Evolutionary conservation across 1,140 invertebrate species (phyloP).

Genomic region (Ectropis grisescens): DNA sequence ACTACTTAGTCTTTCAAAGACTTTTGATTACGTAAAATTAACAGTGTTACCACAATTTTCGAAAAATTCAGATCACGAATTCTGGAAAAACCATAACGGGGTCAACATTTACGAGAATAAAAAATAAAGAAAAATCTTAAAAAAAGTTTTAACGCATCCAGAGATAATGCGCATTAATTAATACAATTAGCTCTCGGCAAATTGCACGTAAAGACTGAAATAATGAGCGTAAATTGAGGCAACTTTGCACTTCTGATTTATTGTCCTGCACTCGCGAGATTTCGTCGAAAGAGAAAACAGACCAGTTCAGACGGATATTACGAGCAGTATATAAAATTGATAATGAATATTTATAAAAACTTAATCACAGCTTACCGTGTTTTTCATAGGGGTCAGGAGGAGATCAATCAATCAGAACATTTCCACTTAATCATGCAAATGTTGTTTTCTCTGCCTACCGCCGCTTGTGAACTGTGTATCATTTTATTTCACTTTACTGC

Average conservation of each 20-base stretch:
- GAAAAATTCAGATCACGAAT: no score
- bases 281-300: constrained; percentile 67
- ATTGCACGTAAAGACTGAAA: constrained; percentile 61
- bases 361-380: constrained; percentile 43
- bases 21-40: no score
- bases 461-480: no score
- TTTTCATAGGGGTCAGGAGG: constrained; percentile 32
- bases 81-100: no score
- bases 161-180: constrained; percentile 62
- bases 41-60: no score
- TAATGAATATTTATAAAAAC: constrained; percentile 65
- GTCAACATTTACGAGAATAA: constrained; percentile 25
- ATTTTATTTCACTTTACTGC: constrained; percentile 33
- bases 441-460: constrained; percentile 23
- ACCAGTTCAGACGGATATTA: constrained; percentile 57
- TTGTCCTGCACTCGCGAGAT: constrained; percentile 60
- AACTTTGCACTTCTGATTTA: constrained; percentile 69
- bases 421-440: constrained; percentile 50
- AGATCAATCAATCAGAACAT: constrained; percentile 53
- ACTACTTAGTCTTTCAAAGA: no score
- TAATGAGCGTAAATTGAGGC: constrained; percentile 65
- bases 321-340: constrained; percentile 55
- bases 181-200: constrained; percentile 66
- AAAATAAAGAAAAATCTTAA: no score
- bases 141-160: constrained; percentile 36